A percentile compares a stretch with the other conserved stretches of the same genome.
phyloP scores from a whole-genome alignment of 2,888 invertebrate genomes.

The Tinea pellionella region DNA sequence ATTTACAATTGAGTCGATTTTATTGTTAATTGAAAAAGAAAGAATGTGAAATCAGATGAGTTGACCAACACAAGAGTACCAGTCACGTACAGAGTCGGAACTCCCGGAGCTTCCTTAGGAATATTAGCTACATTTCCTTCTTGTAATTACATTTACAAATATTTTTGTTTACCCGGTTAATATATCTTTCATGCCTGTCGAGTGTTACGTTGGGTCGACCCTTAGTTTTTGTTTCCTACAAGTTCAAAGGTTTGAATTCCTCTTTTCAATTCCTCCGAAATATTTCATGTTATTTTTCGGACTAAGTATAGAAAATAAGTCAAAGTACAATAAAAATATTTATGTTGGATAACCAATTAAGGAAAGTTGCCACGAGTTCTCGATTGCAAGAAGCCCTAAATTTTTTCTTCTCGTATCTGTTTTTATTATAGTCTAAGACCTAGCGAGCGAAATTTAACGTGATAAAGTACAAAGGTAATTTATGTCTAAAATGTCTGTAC shows the following conservation, averaged over 20 bases:
- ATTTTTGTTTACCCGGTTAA: conserved; percentile 10
- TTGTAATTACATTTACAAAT: conserved; percentile 13
- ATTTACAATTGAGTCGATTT: background rate
- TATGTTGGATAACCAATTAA: no score
- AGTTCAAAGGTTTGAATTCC: background rate
- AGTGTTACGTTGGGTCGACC: background rate
- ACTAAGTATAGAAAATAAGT: no score
- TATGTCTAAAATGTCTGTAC: no score
- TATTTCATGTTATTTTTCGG: no score
- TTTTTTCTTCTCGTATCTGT: no score
- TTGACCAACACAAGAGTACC: background rate
- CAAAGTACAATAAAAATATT: no score
- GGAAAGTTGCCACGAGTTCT: no score
- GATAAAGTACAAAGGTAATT: no score
- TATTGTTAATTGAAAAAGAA: background rate
- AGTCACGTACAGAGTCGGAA: conserved; percentile 6
- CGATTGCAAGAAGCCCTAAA: no score
- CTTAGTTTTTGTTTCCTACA: background rate
- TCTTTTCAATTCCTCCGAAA: background rate
- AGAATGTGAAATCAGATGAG: conserved; percentile 5
- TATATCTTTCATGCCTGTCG: conserved; percentile 13
- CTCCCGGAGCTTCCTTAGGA: conserved; percentile 1
- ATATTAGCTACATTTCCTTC: conserved; percentile 13
- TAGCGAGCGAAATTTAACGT: no score
- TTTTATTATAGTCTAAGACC: no score